Evolutionary conservation across 1,140 invertebrate species (phyloP).

Genomic region (Leptinotarsa undecemlineata): DNA sequence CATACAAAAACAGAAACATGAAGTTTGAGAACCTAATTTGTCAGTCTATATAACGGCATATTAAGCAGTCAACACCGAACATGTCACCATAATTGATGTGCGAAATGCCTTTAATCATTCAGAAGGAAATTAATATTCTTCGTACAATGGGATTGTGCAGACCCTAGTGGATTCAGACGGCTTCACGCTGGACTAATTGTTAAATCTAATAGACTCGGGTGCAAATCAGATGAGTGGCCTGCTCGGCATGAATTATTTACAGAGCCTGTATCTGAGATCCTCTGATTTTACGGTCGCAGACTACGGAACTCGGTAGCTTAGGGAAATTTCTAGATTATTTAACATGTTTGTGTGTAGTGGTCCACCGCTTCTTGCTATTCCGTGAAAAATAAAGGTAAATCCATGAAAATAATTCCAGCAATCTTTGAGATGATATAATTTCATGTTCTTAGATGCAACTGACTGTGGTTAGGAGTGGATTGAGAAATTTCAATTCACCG

Average conservation of each 20-base stretch:
- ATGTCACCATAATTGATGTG: slow-evolving; percentile 22
- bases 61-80: slow-evolving; percentile 4
- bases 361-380: no score
- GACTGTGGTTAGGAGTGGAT: no score
- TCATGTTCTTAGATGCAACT: no score
- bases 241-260: slow-evolving; percentile 37
- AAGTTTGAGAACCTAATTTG: no score
- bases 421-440: no score
- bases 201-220: slow-evolving; percentile 43
- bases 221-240: slow-evolving; percentile 38
- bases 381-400: no score
- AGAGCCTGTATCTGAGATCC: slow-evolving; percentile 14
- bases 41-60: slow-evolving; percentile 3
- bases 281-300: background rate
- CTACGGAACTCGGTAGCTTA: background rate
- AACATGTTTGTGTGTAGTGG: background rate
- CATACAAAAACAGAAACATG: no score
- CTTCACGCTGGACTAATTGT: slow-evolving; percentile 39
- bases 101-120: slow-evolving; percentile 31
- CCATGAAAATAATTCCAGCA: no score
- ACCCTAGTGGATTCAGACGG: slow-evolving; percentile 36
- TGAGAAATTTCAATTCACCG: no score
- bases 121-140: slow-evolving; percentile 34
- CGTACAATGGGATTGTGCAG: slow-evolving; percentile 35
- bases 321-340: background rate